Evolutionary conservation across 2,888 invertebrate genomes (phyloP), one percentile per base, ranked within the genome.

Genomic region (Xylophagus ater): DNA sequence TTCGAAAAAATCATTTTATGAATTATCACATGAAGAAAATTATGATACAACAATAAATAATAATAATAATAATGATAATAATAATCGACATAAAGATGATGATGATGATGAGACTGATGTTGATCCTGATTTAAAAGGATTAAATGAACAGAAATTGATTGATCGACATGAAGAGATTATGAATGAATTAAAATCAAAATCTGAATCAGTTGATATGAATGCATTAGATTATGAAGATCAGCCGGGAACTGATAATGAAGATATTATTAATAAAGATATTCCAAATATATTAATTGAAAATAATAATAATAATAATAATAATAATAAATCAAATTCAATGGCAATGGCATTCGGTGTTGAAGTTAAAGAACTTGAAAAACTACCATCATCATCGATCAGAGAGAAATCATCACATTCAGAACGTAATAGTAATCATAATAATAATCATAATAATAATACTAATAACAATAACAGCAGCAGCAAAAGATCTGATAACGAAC

Each of bases 151-250:
- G 25, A 48, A 51, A 3, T 38, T 44, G 12, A 25, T 20, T 3
- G 35, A 42, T 9, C 45, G 32, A 20, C 37, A 35, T 4, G 32
- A 40, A 25, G 2, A 41, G 14, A 15, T 8, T 9, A 24, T 7
- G 18, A 26, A n/a, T 2, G 10, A 9, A 33, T 21, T 12, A n/a
- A 38, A 39, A 7, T 40, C 39, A 2, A 21, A 20, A n/a, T n/a
- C n/a, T 9, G 43, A 41, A 26, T 60, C 60, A 0, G 69, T 80
- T 8, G 81, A 81, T 53, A 78, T 81, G 59, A 81, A 81, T 53
- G 81, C 81, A 0, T 52, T 81, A 44, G 81, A 81, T 54, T 81
- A 81, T 50, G 81, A 81, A 53, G 74, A 72, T 47, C 75, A 76
- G 37, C 65, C 55, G 6, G 61, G 71, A 5, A 59, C 60, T 3